These are phyloP conservation scores for Homarus americanus DNA, from an alignment of 1,140 invertebrate genomes.

Conservation along the genomic window DNA sequence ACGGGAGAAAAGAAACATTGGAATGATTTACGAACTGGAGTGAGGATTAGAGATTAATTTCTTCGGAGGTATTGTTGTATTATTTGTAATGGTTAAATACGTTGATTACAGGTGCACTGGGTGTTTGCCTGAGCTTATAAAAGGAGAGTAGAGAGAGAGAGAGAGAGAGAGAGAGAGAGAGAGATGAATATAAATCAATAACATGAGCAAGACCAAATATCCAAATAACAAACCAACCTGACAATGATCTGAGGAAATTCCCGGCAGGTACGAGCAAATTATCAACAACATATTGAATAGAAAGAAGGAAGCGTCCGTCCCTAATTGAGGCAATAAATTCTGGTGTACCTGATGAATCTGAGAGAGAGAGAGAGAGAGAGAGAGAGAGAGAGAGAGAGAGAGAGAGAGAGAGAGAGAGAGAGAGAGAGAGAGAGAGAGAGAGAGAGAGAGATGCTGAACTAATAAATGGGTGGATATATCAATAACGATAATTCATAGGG, in stretches of 20 bases:
- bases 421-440: not conserved
- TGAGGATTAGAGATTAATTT: no score
- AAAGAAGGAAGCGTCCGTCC: not conserved
- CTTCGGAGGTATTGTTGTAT: no score
- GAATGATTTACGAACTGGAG: no score
- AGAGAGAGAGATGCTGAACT: slow-evolving; percentile 14
- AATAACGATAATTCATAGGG: slow-evolving; percentile 40
- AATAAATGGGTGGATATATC: slow-evolving; percentile 24
- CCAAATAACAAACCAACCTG: not conserved
- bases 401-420: not conserved
- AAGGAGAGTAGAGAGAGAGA: slow-evolving; percentile 3
- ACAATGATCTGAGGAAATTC: not conserved
- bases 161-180: slow-evolving; percentile 10
- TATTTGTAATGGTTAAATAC: no score
- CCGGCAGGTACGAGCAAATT: not conserved
- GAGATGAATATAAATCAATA: not conserved
- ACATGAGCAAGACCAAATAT: no score
- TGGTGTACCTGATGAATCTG: not conserved
- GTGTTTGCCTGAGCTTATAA: no score
- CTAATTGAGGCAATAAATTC: not conserved
- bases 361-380: not conserved
- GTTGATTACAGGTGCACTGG: no score
- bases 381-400: not conserved
- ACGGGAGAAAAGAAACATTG: no score
- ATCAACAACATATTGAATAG: not conserved